Evolutionary conservation across 2,888 invertebrate species (phyloP).

Genomic region (Cactoblastis cactorum): DNA sequence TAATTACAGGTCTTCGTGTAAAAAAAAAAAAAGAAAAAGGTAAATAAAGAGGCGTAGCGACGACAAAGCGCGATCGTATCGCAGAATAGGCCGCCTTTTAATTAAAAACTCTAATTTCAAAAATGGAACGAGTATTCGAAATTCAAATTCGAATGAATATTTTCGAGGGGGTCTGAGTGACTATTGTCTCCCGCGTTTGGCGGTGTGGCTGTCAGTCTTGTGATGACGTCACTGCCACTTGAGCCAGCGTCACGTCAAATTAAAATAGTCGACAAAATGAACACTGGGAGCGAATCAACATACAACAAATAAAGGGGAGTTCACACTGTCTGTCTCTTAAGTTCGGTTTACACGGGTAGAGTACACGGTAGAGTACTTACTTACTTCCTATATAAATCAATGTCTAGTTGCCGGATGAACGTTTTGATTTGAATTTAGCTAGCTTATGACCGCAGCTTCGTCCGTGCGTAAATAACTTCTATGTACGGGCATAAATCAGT

Average conservation of each 20-base stretch:
- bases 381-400: no score
- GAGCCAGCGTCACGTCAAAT: neutral
- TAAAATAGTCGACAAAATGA: slow-evolving; percentile 4
- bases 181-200: slow-evolving; percentile 16
- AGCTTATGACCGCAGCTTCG: no score
- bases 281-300: neutral
- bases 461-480: no score
- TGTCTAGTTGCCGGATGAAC: no score
- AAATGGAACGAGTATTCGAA: slow-evolving; percentile 25
- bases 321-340: neutral
- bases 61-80: slow-evolving; percentile 28
- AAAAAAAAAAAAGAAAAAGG: slow-evolving; percentile 24
- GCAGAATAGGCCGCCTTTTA: slow-evolving; percentile 23
- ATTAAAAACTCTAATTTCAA: slow-evolving; percentile 33
- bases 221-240: slow-evolving; percentile 4
- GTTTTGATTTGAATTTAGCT: no score
- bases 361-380: no score
- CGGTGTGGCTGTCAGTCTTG: slow-evolving; percentile 7
- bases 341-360: neutral
- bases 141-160: slow-evolving; percentile 25
- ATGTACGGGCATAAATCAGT: no score
- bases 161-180: slow-evolving; percentile 18
- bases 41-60: slow-evolving; percentile 21
- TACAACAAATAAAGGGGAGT: neutral
- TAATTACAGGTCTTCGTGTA: slow-evolving; percentile 25